Percentiles rank a stretch among this genome's conserved stretches.
phyloP scores from a whole-genome alignment of 2,888 invertebrate species.

The Gari tellinella region DNA sequence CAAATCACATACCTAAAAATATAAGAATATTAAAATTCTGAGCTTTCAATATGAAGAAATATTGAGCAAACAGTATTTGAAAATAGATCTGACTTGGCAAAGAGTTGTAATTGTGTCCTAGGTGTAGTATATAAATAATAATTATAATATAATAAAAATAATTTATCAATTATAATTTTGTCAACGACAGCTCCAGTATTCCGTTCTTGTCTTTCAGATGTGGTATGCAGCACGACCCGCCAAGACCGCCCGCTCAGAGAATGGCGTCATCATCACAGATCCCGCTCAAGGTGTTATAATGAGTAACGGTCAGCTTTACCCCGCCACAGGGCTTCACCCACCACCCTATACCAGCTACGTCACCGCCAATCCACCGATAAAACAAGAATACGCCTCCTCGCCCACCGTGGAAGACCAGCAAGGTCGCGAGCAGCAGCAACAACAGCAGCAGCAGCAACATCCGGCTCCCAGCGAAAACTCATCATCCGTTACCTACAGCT shows the following conservation, averaged over 20 bases:
- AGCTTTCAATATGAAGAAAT: too few relatives aligned
- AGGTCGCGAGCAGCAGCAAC: constrained; percentile 26
- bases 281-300: constrained; percentile 50
- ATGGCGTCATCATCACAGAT: constrained; percentile 54
- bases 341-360: constrained; percentile 59
- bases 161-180: neutral
- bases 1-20: too few relatives aligned
- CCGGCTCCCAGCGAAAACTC: constrained; percentile 7
- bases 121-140: too few relatives aligned
- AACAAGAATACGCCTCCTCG: constrained; percentile 60
- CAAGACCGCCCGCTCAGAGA: constrained; percentile 54
- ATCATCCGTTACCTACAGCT: constrained; percentile 37
- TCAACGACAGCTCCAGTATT: neutral
- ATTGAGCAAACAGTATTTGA: too few relatives aligned
- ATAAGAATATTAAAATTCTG: too few relatives aligned
- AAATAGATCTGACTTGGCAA: too few relatives aligned
- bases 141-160: too few relatives aligned
- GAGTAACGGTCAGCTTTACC: constrained; percentile 57
- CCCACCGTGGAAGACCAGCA: constrained; percentile 39
- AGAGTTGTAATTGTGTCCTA: too few relatives aligned
- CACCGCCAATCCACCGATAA: constrained; percentile 39
- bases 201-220: constrained; percentile 26
- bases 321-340: constrained; percentile 51
- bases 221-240: constrained; percentile 42
- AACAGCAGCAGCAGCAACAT: constrained; percentile 21